Conservation (phyloP, 53 echinoderm and acorn worm genomes). For the Astropecten irregularis region DNA sequence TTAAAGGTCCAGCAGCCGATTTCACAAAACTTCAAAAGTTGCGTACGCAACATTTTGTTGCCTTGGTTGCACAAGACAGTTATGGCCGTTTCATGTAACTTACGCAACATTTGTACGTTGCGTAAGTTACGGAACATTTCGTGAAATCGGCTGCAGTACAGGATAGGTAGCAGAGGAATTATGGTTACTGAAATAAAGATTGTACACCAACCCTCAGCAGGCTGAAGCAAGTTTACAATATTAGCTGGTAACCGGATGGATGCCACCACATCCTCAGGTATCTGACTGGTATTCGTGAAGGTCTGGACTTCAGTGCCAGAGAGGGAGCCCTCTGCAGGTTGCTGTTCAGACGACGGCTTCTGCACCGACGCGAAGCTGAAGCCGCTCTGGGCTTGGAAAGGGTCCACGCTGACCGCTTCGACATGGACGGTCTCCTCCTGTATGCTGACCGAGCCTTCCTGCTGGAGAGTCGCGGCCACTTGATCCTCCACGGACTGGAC, state of each 20-base stretch:
- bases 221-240: background rate
- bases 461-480: conserved; percentile 5
- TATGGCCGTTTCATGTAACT: too few species aligned
- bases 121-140: too few species aligned
- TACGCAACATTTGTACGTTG: too few species aligned
- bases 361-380: background rate
- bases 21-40: background rate
- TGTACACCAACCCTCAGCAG: background rate
- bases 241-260: too few species aligned
- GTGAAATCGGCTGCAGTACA: too few species aligned
- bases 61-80: background rate
- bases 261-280: too few species aligned
- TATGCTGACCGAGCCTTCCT: background rate
- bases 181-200: background rate
- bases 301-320: conserved; percentile 11
- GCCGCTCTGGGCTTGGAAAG: background rate
- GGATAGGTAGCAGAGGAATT: too few species aligned
- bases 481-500: conserved; percentile 45
- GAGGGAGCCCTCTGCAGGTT: too few species aligned
- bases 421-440: background rate
- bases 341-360: background rate
- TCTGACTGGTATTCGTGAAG: background rate
- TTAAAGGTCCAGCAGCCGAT: background rate
- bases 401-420: background rate
- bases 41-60: background rate